phyloP scores from a whole-genome alignment of 37 sponge, comb jelly and placozoan genomes.

The Lycopodina hypogea region DNA sequence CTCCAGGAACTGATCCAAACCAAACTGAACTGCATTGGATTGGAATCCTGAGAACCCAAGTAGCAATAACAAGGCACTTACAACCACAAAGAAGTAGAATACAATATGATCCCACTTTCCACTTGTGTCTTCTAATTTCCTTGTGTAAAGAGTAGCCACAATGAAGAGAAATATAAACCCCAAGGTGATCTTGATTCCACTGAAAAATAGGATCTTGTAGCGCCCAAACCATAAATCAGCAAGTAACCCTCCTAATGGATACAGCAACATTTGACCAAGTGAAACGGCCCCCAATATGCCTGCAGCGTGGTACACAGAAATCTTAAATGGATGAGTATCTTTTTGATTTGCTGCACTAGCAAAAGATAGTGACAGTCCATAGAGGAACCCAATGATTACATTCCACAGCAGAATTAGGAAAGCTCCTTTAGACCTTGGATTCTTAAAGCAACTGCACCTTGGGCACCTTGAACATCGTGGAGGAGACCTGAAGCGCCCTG shows the following conservation, averaged over 20 bases:
- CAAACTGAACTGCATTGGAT: conserved; percentile 10
- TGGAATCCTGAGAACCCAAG: not conserved
- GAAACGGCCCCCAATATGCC: not conserved
- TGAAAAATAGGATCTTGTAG: not conserved
- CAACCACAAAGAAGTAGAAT: too few relatives aligned
- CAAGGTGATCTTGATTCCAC: not conserved
- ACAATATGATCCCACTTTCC: too few relatives aligned
- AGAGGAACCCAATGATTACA: not conserved
- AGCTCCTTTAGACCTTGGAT: conserved; percentile 2
- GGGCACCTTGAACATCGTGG: not conserved
- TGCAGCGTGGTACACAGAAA: too few relatives aligned
- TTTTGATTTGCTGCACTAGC: too few relatives aligned
- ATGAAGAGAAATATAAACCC: not conserved
- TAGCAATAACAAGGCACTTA: not conserved
- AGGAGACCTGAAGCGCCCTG: too few relatives aligned
- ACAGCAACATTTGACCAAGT: not conserved
- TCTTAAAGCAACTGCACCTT: not conserved
- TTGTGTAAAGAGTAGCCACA: too few relatives aligned
- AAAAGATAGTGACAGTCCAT: too few relatives aligned
- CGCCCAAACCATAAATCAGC: conserved; percentile 5
- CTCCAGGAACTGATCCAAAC: conserved; percentile 18
- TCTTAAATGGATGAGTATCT: not conserved
- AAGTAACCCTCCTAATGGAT: not conserved
- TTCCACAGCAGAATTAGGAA: not conserved
- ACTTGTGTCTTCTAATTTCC: too few relatives aligned